Conservation (phyloP, 1,140 invertebrate genomes). For the Aphaenogaster ashmeadi region DNA sequence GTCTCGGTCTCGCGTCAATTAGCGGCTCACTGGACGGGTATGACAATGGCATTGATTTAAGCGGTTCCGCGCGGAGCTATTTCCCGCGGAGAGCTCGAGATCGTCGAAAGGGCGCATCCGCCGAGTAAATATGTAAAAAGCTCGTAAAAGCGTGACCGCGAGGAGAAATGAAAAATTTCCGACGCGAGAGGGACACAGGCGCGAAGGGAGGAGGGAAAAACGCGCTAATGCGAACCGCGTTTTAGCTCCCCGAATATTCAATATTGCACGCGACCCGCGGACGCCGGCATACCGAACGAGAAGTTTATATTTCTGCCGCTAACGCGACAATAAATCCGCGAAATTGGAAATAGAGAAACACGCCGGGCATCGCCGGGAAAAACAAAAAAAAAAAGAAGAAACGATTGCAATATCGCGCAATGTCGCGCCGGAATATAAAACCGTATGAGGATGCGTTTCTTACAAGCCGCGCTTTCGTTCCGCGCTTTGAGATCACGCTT, state of each 20-base stretch:
- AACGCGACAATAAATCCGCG: constrained; percentile 36
- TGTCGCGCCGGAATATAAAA: constrained; percentile 21
- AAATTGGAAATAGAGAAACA: constrained; percentile 44
- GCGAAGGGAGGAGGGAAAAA: constrained; percentile 14
- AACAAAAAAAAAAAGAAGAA: background rate
- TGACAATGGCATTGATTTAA: constrained; percentile 20
- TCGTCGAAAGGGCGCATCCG: constrained; percentile 33
- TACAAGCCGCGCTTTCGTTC: constrained; percentile 17
- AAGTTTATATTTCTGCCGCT: constrained; percentile 59
- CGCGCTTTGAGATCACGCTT: background rate
- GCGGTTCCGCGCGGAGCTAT: background rate
- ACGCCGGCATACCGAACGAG: constrained; percentile 42
- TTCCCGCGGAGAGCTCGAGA: background rate
- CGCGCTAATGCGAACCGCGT: constrained; percentile 61
- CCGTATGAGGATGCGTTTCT: background rate
- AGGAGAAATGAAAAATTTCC: constrained; percentile 59
- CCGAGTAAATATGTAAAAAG: constrained; percentile 54
- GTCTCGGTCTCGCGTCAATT: background rate
- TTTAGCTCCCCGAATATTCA: constrained; percentile 65
- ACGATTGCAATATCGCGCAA: background rate
- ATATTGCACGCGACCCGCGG: constrained; percentile 37
- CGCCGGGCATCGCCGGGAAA: background rate
- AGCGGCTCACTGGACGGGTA: background rate
- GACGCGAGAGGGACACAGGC: constrained; percentile 19
- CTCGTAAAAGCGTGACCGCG: constrained; percentile 52